These are phyloP conservation scores for Prinia subflava DNA, from an alignment of 2,113 vertebrate species.

Conservation along the genomic window DNA sequence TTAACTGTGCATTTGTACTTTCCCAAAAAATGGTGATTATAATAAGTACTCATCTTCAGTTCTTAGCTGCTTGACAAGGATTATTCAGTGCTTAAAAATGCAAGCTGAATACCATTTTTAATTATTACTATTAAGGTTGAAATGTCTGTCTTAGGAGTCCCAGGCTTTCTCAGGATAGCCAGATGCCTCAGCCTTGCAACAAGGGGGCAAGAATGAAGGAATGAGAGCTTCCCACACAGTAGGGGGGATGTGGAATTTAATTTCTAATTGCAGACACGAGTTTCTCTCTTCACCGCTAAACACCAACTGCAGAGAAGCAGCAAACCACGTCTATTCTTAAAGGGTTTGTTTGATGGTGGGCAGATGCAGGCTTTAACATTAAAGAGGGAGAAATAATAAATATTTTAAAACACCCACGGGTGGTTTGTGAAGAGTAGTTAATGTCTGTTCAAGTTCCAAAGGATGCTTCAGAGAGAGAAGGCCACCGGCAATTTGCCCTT, in stretches of 20 bases:
- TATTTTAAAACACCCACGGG: slow-evolving; percentile 30
- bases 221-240: slow-evolving; percentile 20
- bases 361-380: neutral
- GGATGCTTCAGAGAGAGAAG: neutral
- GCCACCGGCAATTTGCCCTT: neutral
- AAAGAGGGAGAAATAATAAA: slow-evolving; percentile 35
- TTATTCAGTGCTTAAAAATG: neutral
- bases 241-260: neutral
- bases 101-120: neutral
- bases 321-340: neutral
- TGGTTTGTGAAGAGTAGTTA: slow-evolving; percentile 5
- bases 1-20: neutral
- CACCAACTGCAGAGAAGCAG: neutral
- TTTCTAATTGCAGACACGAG: slow-evolving; percentile 8
- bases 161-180: neutral
- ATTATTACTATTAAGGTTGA: neutral
- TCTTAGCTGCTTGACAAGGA: neutral
- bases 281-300: neutral
- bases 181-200: neutral
- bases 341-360: slow-evolving; percentile 18
- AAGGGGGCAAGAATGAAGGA: neutral
- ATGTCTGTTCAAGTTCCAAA: neutral
- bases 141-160: neutral
- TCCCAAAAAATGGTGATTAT: neutral
- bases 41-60: neutral